Evolutionary conservation across 2,113 vertebrate genomes (phyloP), one percentile per base, ranked within the genome.

Genomic region (Calcarius ornatus): DNA sequence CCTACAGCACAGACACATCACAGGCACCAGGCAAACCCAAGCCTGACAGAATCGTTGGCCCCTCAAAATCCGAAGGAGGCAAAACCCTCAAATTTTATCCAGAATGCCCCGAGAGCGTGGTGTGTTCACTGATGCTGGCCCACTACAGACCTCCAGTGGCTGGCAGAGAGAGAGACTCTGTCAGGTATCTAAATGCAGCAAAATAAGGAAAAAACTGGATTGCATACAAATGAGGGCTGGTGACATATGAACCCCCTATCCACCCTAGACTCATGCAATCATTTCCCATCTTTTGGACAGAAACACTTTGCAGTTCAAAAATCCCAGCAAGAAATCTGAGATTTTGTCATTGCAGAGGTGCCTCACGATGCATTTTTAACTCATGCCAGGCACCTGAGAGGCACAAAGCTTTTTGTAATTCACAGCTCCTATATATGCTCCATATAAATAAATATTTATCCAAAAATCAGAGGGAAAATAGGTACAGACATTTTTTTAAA

Each of bases 331-430:
- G 14, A 35, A 79, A 40, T 7, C 9, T 2, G 38, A 81, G 11
- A 9, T 50, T 65, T 51, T 40, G 40, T 40, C 27, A 3, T 2
- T 10, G 28, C 0, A 47, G 31, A 73, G 19, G 23, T 24, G 23
- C 27, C 54, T 63, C 4, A 0, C 0, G 0, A 54, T 11, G 7
- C 12, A 20, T 14, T 86, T 83, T 73, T 70, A 90, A 80, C 47
- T 73, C 0, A 0, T 7, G 33, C 23, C 7, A 2, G 25, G 31
- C 45, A 81, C 68, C 23, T 13, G 19, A 0, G 1, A 3, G 35
- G 31, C 31, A 79, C 15, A 64, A 50, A 68, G 25, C 21, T n/a
- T 24, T 7, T 84, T 51, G n/a, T 22, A 30, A 68, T 57, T 45
- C 57, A 30, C 45, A 89, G 68, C 4, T 40, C 23, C 64, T 50